Evolutionary conservation across 2,797 vertebrate species (phyloP), one percentile per base, ranked within the genome.

Genomic region (Sarcoramphus papa): DNA sequence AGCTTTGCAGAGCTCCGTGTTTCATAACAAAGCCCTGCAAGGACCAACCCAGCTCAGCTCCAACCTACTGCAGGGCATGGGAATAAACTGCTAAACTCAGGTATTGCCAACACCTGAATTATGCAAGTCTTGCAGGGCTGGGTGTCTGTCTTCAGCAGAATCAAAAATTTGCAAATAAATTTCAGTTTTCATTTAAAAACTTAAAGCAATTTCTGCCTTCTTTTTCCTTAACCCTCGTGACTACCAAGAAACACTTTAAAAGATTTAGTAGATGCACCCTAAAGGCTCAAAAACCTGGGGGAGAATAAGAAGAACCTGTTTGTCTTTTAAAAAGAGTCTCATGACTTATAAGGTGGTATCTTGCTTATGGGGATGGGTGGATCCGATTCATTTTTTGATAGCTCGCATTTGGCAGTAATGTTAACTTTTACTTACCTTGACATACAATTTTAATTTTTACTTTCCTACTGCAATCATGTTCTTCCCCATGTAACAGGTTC

Each of bases 401-500:
- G 68, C 83, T 85, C 1, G 3, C 18, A 10, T 83, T 93, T 96
- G 95, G 93, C 95, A 95, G 63, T 73, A 81, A 80, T 2, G 31
- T 82, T 90, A 86, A 95, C 93, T 96, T 95, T 78, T 95, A 84
- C 85, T 92, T 90, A 97, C 79, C 82, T 16, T 81, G 62, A 93
- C 88, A 54, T 18, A 79, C 27, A 67, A 74, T 57, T 92, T 85
- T 48, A 80, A 89, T 88, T 90, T 90, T 80, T 94, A 84, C 84
- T 90, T 77, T 74, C 74, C 83, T 93, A 20, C 67, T 94, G 85
- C 92, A 96, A 54, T 67, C 76, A 33, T 28, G 14, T 54, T 91
- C 85, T 85, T 96, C 80, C 88, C 85, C 37, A 89, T 74, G 33
- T 74, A 97, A 93, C 95, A 97, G 95, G 93, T 98, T 97, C 91